These are phyloP conservation scores for Tokudaia muenninki DNA, from an alignment of 2,797 vertebrate species.

Conservation along the genomic window DNA sequence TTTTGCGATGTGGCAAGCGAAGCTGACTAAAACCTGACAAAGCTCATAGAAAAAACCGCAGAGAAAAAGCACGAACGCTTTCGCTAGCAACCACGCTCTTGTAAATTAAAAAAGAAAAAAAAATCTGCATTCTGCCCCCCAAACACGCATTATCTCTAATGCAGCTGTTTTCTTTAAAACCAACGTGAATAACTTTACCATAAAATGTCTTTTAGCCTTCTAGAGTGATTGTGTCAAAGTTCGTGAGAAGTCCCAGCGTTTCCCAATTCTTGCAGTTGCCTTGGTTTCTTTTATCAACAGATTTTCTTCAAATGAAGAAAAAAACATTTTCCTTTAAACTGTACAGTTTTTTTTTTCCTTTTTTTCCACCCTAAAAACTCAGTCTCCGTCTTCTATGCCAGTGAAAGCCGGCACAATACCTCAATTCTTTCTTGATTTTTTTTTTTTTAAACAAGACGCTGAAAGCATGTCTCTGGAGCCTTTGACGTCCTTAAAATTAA, in stretches of 20 bases:
- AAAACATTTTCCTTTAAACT: slow-evolving; percentile 96
- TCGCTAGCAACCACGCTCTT: slow-evolving; percentile 93
- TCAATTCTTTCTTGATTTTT: slow-evolving; percentile 89
- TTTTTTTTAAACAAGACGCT: slow-evolving; percentile 91
- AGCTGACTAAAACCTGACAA: slow-evolving; percentile 97
- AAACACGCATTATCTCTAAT: slow-evolving; percentile 92
- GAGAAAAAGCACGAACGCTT: slow-evolving; percentile 98
- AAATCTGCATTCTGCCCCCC: slow-evolving; percentile 95
- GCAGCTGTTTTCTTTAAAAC: slow-evolving; percentile 91
- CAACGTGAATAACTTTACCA: slow-evolving; percentile 91
- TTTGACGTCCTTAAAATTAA: slow-evolving; percentile 98
- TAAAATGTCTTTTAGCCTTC: slow-evolving; percentile 94
- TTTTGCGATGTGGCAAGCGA: slow-evolving; percentile 98
- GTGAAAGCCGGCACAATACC: slow-evolving; percentile 89
- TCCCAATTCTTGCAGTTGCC: slow-evolving; percentile 92
- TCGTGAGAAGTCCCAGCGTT: slow-evolving; percentile 93
- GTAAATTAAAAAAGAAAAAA: slow-evolving; percentile 90
- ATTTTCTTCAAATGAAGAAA: slow-evolving; percentile 97
- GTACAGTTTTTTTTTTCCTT: slow-evolving; percentile 92
- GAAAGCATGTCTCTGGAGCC: slow-evolving; percentile 94
- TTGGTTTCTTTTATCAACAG: slow-evolving; percentile 95
- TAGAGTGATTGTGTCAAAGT: slow-evolving; percentile 93
- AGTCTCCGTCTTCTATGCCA: slow-evolving; percentile 92
- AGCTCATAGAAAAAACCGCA: slow-evolving; percentile 99
- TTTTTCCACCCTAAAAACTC: slow-evolving; percentile 91